A percentile compares a stretch with the other conserved stretches of the same genome.
These are phyloP conservation scores for Aspiorhynchus laticeps DNA, from an alignment of 2,113 vertebrate species.

Conservation along the genomic window DNA sequence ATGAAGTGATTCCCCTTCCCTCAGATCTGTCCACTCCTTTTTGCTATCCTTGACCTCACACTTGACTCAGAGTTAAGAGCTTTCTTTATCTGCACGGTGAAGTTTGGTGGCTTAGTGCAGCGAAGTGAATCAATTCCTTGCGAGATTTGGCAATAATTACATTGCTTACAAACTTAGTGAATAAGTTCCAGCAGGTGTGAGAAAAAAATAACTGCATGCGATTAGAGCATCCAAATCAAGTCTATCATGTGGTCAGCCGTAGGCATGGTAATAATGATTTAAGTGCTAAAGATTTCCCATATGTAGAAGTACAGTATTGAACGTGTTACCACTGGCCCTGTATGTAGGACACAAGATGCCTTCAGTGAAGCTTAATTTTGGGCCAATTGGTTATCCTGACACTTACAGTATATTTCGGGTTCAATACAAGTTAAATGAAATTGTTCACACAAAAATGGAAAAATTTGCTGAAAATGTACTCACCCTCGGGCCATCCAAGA, in stretches of 20 bases:
- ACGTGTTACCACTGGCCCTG: constrained; percentile 55
- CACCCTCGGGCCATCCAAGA: too few species aligned
- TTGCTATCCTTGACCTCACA: constrained; percentile 42
- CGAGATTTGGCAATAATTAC: constrained; percentile 52
- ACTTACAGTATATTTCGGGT: constrained; percentile 41
- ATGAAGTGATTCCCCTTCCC: neutral
- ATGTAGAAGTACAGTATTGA: constrained; percentile 55
- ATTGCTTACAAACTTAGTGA: constrained; percentile 62
- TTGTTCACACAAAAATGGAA: neutral
- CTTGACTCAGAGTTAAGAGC: constrained; percentile 20
- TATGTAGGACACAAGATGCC: constrained; percentile 46
- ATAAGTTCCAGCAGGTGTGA: constrained; percentile 57
- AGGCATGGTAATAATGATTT: constrained; percentile 60
- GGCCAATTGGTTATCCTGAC: constrained; percentile 56
- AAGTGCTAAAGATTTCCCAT: constrained; percentile 59
- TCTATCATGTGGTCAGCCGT: constrained; percentile 53
- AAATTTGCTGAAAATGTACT: neutral
- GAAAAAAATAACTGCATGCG: constrained; percentile 50
- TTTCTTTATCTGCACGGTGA: constrained; percentile 39
- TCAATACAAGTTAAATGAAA: neutral
- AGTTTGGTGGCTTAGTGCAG: constrained; percentile 28
- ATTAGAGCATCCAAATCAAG: constrained; percentile 57
- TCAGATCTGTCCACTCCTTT: constrained; percentile 13
- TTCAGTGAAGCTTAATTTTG: constrained; percentile 52
- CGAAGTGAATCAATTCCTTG: constrained; percentile 64